phyloP scores from a whole-genome alignment of 2,888 invertebrate species.

The Trichogramma dendrolimi region DNA sequence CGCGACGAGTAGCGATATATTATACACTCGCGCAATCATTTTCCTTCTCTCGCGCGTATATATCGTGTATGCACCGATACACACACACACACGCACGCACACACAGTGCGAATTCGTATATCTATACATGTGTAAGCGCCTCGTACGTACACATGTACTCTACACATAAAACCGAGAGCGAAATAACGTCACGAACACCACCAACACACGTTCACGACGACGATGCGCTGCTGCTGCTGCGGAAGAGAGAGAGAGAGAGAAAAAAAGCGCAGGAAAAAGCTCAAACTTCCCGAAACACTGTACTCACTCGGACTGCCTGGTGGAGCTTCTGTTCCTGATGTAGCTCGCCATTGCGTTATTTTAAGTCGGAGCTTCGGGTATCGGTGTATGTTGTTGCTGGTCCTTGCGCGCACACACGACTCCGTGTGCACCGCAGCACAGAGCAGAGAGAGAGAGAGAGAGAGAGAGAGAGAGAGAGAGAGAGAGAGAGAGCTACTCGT shows the following conservation, averaged over 20 bases:
- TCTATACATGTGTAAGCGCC: no score
- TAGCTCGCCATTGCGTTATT: slow-evolving; percentile 47
- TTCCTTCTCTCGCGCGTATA: no score
- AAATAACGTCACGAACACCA: no score
- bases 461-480: slow-evolving; percentile 8
- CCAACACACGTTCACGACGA: no score
- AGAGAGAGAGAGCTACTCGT: neutral
- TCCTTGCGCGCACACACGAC: neutral
- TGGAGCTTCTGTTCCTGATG: slow-evolving; percentile 45
- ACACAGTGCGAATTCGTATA: no score
- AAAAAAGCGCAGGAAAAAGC: neutral
- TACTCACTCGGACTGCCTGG: slow-evolving; percentile 54
- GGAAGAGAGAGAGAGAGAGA: neutral
- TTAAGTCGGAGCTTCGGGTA: no score
- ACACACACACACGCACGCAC: no score
- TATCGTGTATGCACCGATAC: no score
- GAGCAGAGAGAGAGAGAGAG: neutral
- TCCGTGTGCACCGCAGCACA: neutral
- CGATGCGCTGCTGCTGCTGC: no score
- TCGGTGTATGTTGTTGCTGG: neutral
- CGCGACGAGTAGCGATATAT: no score
- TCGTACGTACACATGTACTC: neutral
- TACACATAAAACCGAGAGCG: neutral
- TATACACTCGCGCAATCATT: no score
- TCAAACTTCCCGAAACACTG: neutral